Conservation (phyloP, 2,113 vertebrate genomes). For the Thalassarche chlororhynchos region DNA sequence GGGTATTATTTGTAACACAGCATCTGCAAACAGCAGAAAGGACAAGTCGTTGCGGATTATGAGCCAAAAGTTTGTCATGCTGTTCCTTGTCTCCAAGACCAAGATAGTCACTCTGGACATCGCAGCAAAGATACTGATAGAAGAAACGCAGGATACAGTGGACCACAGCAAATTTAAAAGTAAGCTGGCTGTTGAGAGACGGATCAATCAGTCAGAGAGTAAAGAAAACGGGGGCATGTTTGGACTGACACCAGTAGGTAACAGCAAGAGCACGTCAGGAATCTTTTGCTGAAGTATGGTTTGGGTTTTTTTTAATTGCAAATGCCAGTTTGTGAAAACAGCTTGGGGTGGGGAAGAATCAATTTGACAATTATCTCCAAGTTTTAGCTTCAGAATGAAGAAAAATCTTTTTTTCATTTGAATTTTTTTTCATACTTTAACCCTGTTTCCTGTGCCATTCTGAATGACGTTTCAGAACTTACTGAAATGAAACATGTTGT, state of each 20-base stretch:
- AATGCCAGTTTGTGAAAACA: not conserved
- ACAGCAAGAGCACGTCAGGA: not conserved
- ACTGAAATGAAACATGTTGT: not conserved
- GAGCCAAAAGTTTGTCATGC: constrained; percentile 98
- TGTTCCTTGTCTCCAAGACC: constrained; percentile 92
- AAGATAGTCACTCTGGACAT: constrained; percentile 89
- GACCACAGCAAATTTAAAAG: constrained; percentile 97
- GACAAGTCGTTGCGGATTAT: constrained; percentile 95
- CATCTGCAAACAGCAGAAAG: constrained; percentile 87
- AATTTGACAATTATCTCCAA: not conserved
- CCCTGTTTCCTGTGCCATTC: not conserved
- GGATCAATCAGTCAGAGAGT: not conserved
- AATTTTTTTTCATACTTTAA: not conserved
- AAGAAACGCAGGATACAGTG: constrained; percentile 86
- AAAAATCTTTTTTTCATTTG: not conserved
- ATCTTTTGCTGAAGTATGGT: not conserved
- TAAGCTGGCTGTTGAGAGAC: constrained; percentile 68
- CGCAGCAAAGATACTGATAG: constrained; percentile 91
- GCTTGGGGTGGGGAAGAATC: not conserved
- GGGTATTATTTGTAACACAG: constrained; percentile 70
- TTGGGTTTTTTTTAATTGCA: not conserved
- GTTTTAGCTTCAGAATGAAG: not conserved
- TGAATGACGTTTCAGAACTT: not conserved
- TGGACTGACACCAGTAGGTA: not conserved
- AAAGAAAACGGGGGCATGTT: not conserved